Percentiles rank a stretch among this genome's conserved stretches.
Evolutionary conservation across 2,113 vertebrate genomes (phyloP).

Genomic region (Dascyllus trimaculatus): DNA sequence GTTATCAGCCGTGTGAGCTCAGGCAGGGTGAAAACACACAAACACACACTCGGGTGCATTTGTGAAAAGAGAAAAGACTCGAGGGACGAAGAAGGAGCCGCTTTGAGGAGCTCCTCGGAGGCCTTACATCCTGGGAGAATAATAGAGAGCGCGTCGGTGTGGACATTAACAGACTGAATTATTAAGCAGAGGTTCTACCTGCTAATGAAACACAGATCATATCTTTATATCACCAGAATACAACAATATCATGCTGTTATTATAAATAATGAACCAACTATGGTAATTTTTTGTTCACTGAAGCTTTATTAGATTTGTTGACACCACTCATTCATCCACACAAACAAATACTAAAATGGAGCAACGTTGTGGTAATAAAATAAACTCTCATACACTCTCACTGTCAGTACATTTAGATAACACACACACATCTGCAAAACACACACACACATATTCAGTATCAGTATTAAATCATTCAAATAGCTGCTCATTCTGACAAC

Average conservation of each 20-base stretch:
- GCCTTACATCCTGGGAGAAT: slow-evolving; percentile 36
- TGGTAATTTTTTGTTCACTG: slow-evolving; percentile 20
- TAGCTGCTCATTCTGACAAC: slow-evolving; percentile 58
- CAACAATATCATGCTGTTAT: background rate
- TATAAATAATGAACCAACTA: background rate
- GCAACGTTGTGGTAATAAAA: slow-evolving; percentile 1
- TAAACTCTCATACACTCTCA: slow-evolving; percentile 4
- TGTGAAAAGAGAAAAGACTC: background rate
- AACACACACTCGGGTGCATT: background rate
- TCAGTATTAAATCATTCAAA: slow-evolving; percentile 46
- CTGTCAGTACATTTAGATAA: slow-evolving; percentile 28
- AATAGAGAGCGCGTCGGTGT: background rate
- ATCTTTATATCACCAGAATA: background rate
- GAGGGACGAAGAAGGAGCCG: background rate
- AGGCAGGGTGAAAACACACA: slow-evolving; percentile 5
- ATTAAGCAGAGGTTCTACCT: background rate
- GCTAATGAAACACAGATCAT: background rate
- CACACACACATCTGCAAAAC: slow-evolving; percentile 10
- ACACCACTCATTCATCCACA: slow-evolving; percentile 14
- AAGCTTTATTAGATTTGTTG: slow-evolving; percentile 55
- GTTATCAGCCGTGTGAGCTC: slow-evolving; percentile 9
- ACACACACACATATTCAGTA: slow-evolving; percentile 31
- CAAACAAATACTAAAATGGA: slow-evolving; percentile 50
- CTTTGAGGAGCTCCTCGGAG: slow-evolving; percentile 21
- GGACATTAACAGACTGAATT: background rate